Base-by-base conservation (phyloP, 2,888 invertebrate genomes). In the Drosophila multiciliata region DNA sequence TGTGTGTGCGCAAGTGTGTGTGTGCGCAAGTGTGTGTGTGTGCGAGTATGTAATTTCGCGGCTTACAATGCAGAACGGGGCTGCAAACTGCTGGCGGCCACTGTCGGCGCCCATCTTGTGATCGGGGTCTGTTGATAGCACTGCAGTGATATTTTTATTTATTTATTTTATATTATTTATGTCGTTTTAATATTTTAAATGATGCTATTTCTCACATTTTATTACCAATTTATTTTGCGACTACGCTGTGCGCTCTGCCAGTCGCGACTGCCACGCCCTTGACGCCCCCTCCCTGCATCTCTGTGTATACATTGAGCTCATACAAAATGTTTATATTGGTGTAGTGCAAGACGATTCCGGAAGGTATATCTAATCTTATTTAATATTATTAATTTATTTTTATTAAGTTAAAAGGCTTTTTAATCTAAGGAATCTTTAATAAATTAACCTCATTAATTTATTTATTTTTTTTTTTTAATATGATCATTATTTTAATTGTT, bases 131-230 rank as follows among this genome's bases (percentile, higher is more conserved):
- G 81, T 65, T 67, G 81, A 66, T 70, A 74, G 69, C 81, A 79
- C 75, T 87, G 82, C 85, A 86, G 87, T 75, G 75, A 75, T 89
- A 78, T 83, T 75, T 88, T 87, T 89, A 84, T 89, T 87, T 86
- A 86, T 82, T 85, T 89, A 89, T 83, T 83, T 75, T 82, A 74
- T 80, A 82, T 86, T 83, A 89, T 89, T 83, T 86, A 90, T 83
- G 87, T 66, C 88, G 65, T 78, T 86, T 90, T 77, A 89, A 90
- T 82, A 83, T 78, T 89, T 89, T 81, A 88, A 90, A 88, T 83
- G 78, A 82, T 64, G 88, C 89, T 83, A 90, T 87, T 90, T 88
- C 80, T 90, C 89, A 87, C 86, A 83, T 88, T 88, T 90, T 87
- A 90, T 86, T 82, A 90, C 90, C 87, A 88, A 87, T 87, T 87